Evolutionary conservation across 2,113 vertebrate species (phyloP).

Genomic region (Geococcyx californianus): DNA sequence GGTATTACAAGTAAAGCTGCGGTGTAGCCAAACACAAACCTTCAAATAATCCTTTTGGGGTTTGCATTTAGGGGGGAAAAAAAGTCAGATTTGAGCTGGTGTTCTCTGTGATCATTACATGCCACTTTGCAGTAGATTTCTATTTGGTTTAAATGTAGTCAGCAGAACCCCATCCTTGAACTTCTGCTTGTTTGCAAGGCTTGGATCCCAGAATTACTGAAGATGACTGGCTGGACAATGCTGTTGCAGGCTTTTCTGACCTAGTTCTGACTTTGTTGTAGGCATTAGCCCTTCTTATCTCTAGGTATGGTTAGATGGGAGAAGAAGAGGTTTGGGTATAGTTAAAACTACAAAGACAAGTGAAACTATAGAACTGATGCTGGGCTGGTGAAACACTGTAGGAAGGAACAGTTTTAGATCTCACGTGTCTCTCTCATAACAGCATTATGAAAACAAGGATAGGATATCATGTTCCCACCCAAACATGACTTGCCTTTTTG

Average conservation of each 20-base stretch:
- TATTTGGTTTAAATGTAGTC: neutral
- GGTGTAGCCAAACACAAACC: neutral
- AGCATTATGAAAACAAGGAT: neutral
- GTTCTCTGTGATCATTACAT: neutral
- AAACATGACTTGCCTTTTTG: neutral
- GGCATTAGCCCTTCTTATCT: neutral
- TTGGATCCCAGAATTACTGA: neutral
- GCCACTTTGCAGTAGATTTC: neutral
- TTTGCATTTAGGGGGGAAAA: neutral
- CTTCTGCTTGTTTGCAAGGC: neutral
- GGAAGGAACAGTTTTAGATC: neutral
- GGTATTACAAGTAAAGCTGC: slow-evolving; percentile 2
- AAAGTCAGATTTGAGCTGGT: neutral
- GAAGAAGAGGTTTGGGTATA: neutral
- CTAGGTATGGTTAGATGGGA: neutral
- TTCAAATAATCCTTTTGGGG: neutral
- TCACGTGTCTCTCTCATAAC: neutral
- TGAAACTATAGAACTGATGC: neutral
- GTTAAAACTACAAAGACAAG: neutral
- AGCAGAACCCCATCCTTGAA: neutral
- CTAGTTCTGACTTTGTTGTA: neutral
- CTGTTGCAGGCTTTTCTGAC: neutral
- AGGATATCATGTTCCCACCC: neutral
- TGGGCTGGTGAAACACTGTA: neutral
- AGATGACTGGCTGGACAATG: neutral